phyloP scores from a whole-genome alignment of 2,797 vertebrate genomes.

The Melanotaenia trifasciata region DNA sequence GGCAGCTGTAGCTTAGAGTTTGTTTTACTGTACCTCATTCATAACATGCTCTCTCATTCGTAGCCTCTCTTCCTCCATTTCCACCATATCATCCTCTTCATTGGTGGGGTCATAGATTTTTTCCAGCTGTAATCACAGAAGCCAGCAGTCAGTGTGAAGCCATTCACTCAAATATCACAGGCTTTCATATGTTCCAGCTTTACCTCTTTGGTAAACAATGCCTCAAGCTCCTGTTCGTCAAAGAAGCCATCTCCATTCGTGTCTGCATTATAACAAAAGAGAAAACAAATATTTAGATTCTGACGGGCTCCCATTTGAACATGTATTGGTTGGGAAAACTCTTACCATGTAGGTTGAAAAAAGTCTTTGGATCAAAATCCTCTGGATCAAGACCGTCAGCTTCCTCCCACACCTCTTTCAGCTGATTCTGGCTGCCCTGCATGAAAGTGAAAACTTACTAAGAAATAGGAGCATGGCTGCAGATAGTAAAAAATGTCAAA shows the following conservation, averaged over 20 bases:
- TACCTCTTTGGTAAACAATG: conserved; percentile 98
- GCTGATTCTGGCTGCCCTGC: conserved; percentile 96
- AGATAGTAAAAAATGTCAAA: neutral
- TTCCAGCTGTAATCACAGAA: conserved; percentile 85
- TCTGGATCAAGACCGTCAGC: conserved; percentile 95
- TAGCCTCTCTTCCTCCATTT: conserved; percentile 98
- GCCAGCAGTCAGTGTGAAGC: conserved; percentile 10
- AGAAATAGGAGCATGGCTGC: neutral
- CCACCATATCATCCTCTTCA: conserved; percentile 98
- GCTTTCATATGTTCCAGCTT: neutral
- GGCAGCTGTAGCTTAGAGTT: neutral
- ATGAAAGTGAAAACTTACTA: neutral
- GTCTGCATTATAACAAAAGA: conserved; percentile 80
- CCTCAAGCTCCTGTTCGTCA: conserved; percentile 97
- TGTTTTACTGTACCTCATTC: conserved; percentile 89
- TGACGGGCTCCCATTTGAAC: neutral
- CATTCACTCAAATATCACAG: neutral
- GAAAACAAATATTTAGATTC: neutral
- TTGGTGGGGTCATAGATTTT: conserved; percentile 97
- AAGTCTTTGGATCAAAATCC: conserved; percentile 97
- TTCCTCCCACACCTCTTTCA: conserved; percentile 99
- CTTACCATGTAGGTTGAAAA: conserved; percentile 97
- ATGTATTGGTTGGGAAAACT: neutral
- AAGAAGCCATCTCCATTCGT: conserved; percentile 96
- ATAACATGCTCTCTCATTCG: conserved; percentile 99